Evolutionary conservation across 1,140 invertebrate genomes (phyloP).

Genomic region (Drosophila cardini): DNA sequence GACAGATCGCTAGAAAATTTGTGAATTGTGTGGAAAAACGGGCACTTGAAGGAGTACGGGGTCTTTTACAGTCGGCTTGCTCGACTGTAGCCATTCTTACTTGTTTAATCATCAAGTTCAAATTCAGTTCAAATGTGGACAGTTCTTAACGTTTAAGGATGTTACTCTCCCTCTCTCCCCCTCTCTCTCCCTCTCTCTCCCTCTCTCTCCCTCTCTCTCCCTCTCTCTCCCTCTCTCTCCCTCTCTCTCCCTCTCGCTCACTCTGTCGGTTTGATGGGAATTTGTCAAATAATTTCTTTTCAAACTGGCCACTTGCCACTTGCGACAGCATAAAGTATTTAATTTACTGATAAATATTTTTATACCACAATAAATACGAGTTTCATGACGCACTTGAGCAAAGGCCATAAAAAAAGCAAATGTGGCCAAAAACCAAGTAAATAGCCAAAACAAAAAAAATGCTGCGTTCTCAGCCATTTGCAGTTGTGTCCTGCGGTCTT

Average conservation of each 20-base stretch:
- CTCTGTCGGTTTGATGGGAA: slow-evolving; percentile 47
- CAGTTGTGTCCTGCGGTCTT: slow-evolving; percentile 75
- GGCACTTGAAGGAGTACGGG: no score
- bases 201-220: no score
- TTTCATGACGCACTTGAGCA: slow-evolving; percentile 74
- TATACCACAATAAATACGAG: slow-evolving; percentile 74
- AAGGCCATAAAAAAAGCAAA: slow-evolving; percentile 65
- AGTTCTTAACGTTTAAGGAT: slow-evolving; percentile 54
- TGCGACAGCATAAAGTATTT: slow-evolving; percentile 52
- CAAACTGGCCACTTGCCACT: slow-evolving; percentile 11
- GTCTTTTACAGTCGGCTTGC: no score
- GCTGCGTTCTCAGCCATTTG: slow-evolving; percentile 47
- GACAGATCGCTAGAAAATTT: no score
- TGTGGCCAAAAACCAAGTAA: slow-evolving; percentile 61
- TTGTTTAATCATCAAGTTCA: slow-evolving; percentile 37
- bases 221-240: no score
- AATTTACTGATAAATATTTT: slow-evolving; percentile 83
- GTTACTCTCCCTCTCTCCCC: not conserved
- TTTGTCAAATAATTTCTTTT: slow-evolving; percentile 36
- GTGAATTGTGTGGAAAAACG: no score
- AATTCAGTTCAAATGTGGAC: slow-evolving; percentile 37
- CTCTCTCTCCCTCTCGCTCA: no score
- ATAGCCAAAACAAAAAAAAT: no score
- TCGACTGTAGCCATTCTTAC: no score
- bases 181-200: no score